These are phyloP conservation scores for Cataglyphis hispanica DNA, from an alignment of 1,140 invertebrate genomes.

Conservation along the genomic window DNA sequence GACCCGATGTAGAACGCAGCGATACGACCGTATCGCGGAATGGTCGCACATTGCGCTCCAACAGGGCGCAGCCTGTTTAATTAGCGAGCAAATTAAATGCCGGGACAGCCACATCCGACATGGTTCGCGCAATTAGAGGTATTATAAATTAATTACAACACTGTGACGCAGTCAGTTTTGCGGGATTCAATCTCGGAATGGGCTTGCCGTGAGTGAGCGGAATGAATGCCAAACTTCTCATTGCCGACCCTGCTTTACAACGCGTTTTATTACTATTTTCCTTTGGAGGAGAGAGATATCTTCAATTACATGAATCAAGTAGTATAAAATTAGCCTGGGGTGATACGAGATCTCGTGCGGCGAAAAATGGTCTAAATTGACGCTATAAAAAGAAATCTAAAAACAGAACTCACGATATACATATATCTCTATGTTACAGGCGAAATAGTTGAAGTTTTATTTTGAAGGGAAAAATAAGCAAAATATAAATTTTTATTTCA, in stretches of 20 bases:
- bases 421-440: neutral
- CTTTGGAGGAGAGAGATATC: neutral
- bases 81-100: constrained; percentile 82
- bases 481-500: neutral
- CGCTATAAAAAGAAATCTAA: neutral
- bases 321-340: neutral
- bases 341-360: neutral
- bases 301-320: constrained; percentile 36
- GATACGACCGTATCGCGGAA: neutral
- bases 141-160: constrained; percentile 84
- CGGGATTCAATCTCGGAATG: constrained; percentile 81
- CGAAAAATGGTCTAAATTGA: neutral
- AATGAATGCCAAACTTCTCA: constrained; percentile 79
- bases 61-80: constrained; percentile 77
- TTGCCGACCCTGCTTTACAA: constrained; percentile 37
- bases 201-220: constrained; percentile 57
- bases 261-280: constrained; percentile 23
- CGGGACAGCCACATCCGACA: constrained; percentile 75
- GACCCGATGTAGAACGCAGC: neutral
- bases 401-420: neutral
- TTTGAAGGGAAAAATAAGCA: neutral
- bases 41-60: constrained; percentile 8
- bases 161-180: constrained; percentile 74
- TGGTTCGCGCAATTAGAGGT: constrained; percentile 80
- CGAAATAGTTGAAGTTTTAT: neutral